These are phyloP conservation scores for Oppia nitens DNA, from an alignment of 1,140 invertebrate species.

Conservation along the genomic window DNA sequence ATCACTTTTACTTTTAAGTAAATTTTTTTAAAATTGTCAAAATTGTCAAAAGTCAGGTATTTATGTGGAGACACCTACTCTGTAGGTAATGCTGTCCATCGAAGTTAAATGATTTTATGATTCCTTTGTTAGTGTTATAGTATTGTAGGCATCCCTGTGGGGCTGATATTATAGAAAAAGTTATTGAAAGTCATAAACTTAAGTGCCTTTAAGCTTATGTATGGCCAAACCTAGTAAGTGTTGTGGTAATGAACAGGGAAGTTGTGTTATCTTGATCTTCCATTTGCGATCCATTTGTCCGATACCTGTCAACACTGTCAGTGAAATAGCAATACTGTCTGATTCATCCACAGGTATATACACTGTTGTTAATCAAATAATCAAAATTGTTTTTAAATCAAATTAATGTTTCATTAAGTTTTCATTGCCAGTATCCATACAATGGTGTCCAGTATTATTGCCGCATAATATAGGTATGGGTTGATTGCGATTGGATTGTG, in stretches of 20 bases:
- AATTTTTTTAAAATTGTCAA: too few species aligned
- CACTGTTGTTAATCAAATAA: neutral
- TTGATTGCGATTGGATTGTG: neutral
- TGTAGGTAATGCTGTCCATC: neutral
- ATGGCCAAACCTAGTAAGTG: neutral
- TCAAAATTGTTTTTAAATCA: neutral
- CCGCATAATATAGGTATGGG: neutral
- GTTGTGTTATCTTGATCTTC: neutral
- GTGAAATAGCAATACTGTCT: neutral
- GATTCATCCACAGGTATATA: neutral
- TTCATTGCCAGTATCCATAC: neutral
- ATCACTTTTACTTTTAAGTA: too few species aligned
- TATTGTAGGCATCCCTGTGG: neutral
- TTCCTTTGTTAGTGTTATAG: neutral
- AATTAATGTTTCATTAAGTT: neutral
- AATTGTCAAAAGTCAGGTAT: neutral
- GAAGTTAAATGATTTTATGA: neutral
- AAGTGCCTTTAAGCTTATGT: neutral
- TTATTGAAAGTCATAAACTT: neutral
- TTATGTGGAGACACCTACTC: too few species aligned
- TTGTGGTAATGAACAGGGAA: neutral
- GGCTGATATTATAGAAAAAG: neutral
- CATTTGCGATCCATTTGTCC: neutral
- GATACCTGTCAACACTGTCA: neutral
- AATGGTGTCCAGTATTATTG: neutral